Evolutionary conservation across 2,888 invertebrate species (phyloP), one percentile per base, ranked within the genome.

Genomic region (Malacosoma neustria): DNA sequence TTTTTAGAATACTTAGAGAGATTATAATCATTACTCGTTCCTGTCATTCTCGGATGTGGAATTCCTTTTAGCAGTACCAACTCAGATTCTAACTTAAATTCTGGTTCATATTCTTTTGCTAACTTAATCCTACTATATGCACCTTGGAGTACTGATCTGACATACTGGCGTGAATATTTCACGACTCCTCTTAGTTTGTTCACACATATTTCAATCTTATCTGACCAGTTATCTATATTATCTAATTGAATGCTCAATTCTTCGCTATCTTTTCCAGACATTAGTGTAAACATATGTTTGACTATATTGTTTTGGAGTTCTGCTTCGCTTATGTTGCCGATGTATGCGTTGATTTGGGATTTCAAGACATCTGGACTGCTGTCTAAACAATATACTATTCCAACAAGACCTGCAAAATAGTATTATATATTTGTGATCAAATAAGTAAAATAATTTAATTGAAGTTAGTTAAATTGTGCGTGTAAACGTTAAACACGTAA

Each of bases 11-110:
- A 72, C 34, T 67, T 60, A 0, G 66, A 67, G 4, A 72, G 42
- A 30, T 57, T 55, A 15, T 72, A 72, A 34, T 72, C 72, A 34
- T 63, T 47, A 5, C 49, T n/a, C 0, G 65, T 38, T 15, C 11
- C 40, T 5, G 37, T 42, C 9, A 50, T 40, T n/a, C 41, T 40
- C 0, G 54, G 48, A 39, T 65, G 50, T 22, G 51, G 42, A 4
- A 51, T 42, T 0, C 65, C 62, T 41, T 58, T 69, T 29, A 73
- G 55, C 0, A 74, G 52, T 1, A 72, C 46, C n/a, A 73, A 22
- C 38, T 67, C 55, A 2, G 72, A 72, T 29, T 66, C 41, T 7
- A 72, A 36, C 32, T 54, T 58, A 1, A 66, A 49, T 3, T 48
- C 35, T 0, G 71, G 65, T 12, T 54, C 38, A 14, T 72, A 72